These are phyloP conservation scores for Pseudomyrmex dendroicus DNA, from an alignment of 1,140 invertebrate genomes.

Conservation along the genomic window DNA sequence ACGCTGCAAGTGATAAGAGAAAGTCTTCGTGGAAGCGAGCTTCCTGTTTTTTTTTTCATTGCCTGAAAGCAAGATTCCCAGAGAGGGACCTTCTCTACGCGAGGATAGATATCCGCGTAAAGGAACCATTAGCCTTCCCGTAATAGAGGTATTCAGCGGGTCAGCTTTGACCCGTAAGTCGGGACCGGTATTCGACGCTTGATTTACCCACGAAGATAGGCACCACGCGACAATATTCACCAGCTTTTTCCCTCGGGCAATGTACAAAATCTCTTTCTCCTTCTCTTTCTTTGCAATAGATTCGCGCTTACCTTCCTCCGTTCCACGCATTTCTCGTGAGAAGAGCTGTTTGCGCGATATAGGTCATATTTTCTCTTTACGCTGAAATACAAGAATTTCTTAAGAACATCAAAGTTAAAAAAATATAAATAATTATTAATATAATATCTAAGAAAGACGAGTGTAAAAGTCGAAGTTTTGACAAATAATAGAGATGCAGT, in stretches of 20 bases:
- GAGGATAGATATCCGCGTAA: slow-evolving; percentile 7
- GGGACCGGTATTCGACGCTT: slow-evolving; percentile 52
- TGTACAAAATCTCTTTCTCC: not conserved
- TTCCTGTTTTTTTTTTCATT: slow-evolving; percentile 31
- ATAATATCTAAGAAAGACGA: not conserved
- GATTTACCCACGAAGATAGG: slow-evolving; percentile 46
- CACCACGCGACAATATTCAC: slow-evolving; percentile 42
- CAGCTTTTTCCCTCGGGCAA: slow-evolving; percentile 4
- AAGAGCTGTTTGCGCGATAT: not conserved
- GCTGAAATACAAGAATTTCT: not conserved
- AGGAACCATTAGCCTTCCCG: slow-evolving; percentile 36
- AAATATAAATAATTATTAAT: not conserved
- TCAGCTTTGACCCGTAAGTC: slow-evolving; percentile 53
- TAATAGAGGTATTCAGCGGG: slow-evolving; percentile 60
- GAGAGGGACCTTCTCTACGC: slow-evolving; percentile 27
- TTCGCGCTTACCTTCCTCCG: not conserved
- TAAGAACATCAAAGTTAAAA: not conserved
- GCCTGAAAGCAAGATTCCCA: slow-evolving; percentile 12
- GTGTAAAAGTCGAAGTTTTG: too few relatives aligned
- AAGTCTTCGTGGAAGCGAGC: not conserved
- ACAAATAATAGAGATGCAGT: too few relatives aligned
- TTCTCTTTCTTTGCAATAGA: not conserved
- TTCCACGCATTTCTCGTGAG: not conserved
- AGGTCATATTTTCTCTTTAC: not conserved
- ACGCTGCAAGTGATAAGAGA: not conserved